phyloP scores from a whole-genome alignment of 2,797 vertebrate species.

The Coregonus ussuriensis region DNA sequence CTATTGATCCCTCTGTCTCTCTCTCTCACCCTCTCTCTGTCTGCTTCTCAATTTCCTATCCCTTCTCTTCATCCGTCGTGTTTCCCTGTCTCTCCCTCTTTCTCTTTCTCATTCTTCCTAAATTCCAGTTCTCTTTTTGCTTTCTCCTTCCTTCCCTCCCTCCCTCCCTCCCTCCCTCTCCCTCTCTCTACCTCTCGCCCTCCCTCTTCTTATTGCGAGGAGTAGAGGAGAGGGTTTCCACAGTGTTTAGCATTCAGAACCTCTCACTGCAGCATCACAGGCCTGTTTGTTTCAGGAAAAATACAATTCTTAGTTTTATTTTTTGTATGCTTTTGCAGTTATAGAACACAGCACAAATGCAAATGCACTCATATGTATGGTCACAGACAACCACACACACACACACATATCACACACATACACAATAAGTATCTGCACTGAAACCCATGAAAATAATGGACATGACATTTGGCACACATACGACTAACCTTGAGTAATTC shows the following conservation, averaged over 20 bases:
- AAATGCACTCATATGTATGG: neutral
- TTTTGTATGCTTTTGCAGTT: constrained; percentile 27
- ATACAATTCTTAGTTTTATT: constrained; percentile 35
- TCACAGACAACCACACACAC: constrained; percentile 3
- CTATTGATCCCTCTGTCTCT: constrained; percentile 30
- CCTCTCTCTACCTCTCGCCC: neutral
- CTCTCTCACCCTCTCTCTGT: constrained; percentile 23
- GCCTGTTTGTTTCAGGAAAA: constrained; percentile 65
- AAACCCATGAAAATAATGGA: neutral
- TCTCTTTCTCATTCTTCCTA: constrained; percentile 41
- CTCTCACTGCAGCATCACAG: constrained; percentile 70
- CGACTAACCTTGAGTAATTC: neutral
- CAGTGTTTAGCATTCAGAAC: constrained; percentile 73
- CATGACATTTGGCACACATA: neutral
- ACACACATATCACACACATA: constrained; percentile 2
- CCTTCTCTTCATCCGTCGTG: constrained; percentile 42
- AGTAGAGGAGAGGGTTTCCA: constrained; percentile 15
- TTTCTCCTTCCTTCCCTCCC: constrained; percentile 11
- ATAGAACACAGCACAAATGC: neutral
- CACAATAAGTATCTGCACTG: neutral
- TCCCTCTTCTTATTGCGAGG: constrained; percentile 35
- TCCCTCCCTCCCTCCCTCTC: constrained; percentile 24
- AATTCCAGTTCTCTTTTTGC: constrained; percentile 25
- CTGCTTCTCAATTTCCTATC: constrained; percentile 6
- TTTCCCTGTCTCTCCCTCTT: constrained; percentile 29